Evolutionary conservation across 2,888 invertebrate genomes (phyloP), one percentile per base, ranked within the genome.

Genomic region (Beris morrisii): DNA sequence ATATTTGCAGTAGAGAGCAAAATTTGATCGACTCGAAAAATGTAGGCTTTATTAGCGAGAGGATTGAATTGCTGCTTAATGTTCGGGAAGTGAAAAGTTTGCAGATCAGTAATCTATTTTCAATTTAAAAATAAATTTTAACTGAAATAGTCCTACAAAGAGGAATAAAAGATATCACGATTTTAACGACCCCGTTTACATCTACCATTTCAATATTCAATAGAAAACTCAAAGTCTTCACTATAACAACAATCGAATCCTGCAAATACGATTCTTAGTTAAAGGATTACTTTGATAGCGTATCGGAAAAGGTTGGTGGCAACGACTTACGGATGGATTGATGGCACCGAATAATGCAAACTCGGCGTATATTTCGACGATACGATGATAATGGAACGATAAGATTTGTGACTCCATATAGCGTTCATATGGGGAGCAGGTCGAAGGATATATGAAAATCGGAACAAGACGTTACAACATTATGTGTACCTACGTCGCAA

Each of bases 341-440:
- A 59, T 46, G 13, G 46, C 32, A 12, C 46, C 30, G 48, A 6
- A 46, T 11, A 30, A 13, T 59, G 46, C 46, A 31, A 59, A 46
- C 48, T 15, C 46, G 45, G 12, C 48, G n/a, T 46, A 32, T 59
- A 22, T 48, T 31, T 59, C 30, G 54, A 28, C 45, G 46, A n/a
- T 31, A 30, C 46, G 45, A 12, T 12, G 57, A 59, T 59, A 59
- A 59, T 59, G 46, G 58, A 48, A 46, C 7, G n/a, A 59, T 59
- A 59, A 48, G 58, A 59, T 59, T 59, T 59, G 48, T 31, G 46
- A 48, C 30, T n/a, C 30, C 45, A 48, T 59, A 30, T 59, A 11
- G 9, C 6, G 13, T 52, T 22, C 22, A 22, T 22, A 22, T 28
- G n/a, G 5, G 22, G 5, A 52, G 22, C n/a, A 52, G 22, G 15